A percentile compares a stretch with the other conserved stretches of the same genome.
Evolutionary conservation across 92 coral and sea anemone species (phyloP).

Genomic region (Zoanthus gigantus): DNA sequence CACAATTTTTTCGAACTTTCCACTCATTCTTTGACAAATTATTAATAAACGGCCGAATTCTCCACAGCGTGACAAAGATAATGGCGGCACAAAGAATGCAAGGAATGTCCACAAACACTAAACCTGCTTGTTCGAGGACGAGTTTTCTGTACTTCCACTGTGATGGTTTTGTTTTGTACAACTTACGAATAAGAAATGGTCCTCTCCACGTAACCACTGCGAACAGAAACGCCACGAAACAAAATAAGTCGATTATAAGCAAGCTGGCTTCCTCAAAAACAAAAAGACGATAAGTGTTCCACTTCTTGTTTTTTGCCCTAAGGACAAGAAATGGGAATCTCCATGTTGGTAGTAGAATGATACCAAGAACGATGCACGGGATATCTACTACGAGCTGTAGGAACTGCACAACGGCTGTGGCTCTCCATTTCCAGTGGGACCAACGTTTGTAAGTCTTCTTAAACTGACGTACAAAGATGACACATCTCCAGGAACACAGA

Average conservation of each 20-base stretch:
- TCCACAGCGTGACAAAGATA: slow-evolving; percentile 87
- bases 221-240: slow-evolving; percentile 71
- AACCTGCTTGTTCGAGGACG: slow-evolving; percentile 68
- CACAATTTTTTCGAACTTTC: slow-evolving; percentile 77
- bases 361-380: slow-evolving; percentile 86
- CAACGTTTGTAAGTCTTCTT: slow-evolving; percentile 61
- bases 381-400: slow-evolving; percentile 82
- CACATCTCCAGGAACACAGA: slow-evolving; percentile 89
- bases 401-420: slow-evolving; percentile 74
- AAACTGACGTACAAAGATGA: slow-evolving; percentile 73
- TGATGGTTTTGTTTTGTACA: slow-evolving; percentile 55
- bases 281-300: slow-evolving; percentile 83
- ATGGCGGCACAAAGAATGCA: slow-evolving; percentile 87
- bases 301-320: slow-evolving; percentile 59
- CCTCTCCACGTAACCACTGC: slow-evolving; percentile 90
- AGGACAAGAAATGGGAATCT: slow-evolving; percentile 79
- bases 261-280: slow-evolving; percentile 76
- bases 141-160: slow-evolving; percentile 79
- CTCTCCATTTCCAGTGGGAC: slow-evolving; percentile 87
- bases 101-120: slow-evolving; percentile 91
- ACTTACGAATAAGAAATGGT: slow-evolving; percentile 70
- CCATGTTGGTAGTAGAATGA: slow-evolving; percentile 84
- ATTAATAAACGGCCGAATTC: slow-evolving; percentile 86
- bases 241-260: slow-evolving; percentile 81
- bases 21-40: slow-evolving; percentile 82